These are phyloP conservation scores for Typhlichthys eigenmanni DNA, from an alignment of 2,797 vertebrate species.

Conservation along the genomic window DNA sequence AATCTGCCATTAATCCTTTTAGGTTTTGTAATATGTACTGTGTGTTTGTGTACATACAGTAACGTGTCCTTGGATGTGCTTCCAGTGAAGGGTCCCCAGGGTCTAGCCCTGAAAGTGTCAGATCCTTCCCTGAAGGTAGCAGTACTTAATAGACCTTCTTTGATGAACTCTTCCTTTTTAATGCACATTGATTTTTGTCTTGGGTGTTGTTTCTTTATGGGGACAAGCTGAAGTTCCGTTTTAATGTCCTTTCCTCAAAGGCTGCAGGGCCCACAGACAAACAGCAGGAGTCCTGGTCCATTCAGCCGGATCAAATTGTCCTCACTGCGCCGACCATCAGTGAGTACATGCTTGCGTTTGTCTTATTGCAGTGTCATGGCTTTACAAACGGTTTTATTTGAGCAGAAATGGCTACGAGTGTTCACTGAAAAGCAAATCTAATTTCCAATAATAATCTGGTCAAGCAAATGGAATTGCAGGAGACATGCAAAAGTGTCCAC, in stretches of 20 bases:
- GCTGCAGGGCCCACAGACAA: constrained; percentile 38
- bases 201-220: too few species aligned
- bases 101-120: constrained; percentile 65
- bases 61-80: constrained; percentile 88
- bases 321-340: constrained; percentile 81
- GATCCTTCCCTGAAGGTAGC: constrained; percentile 62
- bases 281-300: constrained; percentile 76
- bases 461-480: too few species aligned
- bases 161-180: background rate
- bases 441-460: too few species aligned
- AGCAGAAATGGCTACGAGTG: too few species aligned
- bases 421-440: too few species aligned
- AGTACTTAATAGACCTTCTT: background rate
- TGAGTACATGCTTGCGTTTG: constrained; percentile 69
- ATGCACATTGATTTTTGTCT: too few species aligned
- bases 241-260: constrained; percentile 26
- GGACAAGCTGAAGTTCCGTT: too few species aligned
- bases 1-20: background rate
- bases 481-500: too few species aligned
- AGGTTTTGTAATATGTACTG: too few species aligned
- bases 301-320: constrained; percentile 85
- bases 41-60: constrained; percentile 27
- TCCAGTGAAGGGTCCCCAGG: constrained; percentile 93
- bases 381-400: too few species aligned
- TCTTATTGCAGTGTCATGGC: too few species aligned